phyloP scores from a whole-genome alignment of 2,888 invertebrate genomes.

The Drosophila macrospina region DNA sequence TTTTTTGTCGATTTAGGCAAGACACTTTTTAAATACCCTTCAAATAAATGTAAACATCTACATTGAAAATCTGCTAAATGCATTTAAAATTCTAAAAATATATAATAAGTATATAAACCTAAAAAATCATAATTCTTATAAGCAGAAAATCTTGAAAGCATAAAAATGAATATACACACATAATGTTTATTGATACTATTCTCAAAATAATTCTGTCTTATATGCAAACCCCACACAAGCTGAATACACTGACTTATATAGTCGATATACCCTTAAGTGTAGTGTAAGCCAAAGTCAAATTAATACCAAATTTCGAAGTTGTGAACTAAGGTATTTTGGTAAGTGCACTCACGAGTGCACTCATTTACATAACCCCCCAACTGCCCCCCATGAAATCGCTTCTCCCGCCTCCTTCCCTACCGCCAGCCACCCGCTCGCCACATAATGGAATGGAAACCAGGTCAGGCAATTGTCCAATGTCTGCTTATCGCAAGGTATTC shows the following conservation, averaged over 20 bases:
- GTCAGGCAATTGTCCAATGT: constrained; percentile 65
- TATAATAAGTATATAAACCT: too few species aligned
- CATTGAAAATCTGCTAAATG: too few species aligned
- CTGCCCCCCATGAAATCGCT: background rate
- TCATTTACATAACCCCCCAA: constrained; percentile 63
- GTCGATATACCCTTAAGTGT: constrained; percentile 5
- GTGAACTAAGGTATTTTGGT: constrained; percentile 55
- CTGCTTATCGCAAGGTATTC: constrained; percentile 50
- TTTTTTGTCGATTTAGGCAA: background rate
- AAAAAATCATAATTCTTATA: too few species aligned
- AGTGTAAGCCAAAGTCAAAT: constrained; percentile 36
- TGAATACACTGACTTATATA: background rate
- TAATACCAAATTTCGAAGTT: constrained; percentile 38
- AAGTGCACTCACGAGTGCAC: constrained; percentile 67
- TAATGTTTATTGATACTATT: too few species aligned
- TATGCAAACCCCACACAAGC: background rate
- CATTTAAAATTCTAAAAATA: too few species aligned
- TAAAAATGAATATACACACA: too few species aligned
- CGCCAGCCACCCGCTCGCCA: background rate
- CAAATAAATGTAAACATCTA: background rate
- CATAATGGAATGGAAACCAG: constrained; percentile 56
- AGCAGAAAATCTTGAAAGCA: too few species aligned
- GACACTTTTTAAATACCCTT: constrained; percentile 31
- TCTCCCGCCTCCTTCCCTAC: background rate
- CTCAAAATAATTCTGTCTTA: background rate